These are phyloP conservation scores for Galago senegalensis DNA, from an alignment of 2,797 vertebrate genomes.

Conservation along the genomic window DNA sequence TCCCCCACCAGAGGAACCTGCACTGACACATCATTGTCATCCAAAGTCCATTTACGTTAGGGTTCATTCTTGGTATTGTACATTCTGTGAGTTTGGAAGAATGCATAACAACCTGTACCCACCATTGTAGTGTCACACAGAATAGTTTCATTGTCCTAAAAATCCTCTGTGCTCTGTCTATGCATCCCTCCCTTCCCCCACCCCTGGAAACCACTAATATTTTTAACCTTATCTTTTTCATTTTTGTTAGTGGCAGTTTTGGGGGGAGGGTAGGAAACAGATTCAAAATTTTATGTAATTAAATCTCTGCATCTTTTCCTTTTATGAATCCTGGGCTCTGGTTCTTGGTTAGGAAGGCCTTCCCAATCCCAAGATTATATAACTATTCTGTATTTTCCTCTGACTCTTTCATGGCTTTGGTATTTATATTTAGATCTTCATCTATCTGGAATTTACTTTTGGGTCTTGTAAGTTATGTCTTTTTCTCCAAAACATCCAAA, in stretches of 20 bases:
- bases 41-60: not conserved
- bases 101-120: not conserved
- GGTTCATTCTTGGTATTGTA: not conserved
- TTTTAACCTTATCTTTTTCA: not conserved
- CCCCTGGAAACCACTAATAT: not conserved
- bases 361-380: not conserved
- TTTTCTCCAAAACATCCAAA: not conserved
- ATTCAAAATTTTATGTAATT: not conserved
- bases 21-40: not conserved
- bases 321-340: not conserved
- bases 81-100: not conserved
- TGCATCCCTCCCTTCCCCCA: not conserved
- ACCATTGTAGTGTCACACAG: not conserved
- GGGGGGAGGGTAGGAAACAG: not conserved
- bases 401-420: not conserved
- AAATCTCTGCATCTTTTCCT: not conserved
- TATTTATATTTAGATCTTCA: slow-evolving; percentile 39
- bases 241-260: not conserved
- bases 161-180: not conserved
- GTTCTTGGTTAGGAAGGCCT: not conserved
- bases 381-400: not conserved
- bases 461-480: not conserved
- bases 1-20: not conserved
- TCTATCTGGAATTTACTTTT: not conserved
- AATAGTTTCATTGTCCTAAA: not conserved